Percentiles rank a stretch among this genome's conserved stretches.
These are phyloP conservation scores for Torymus tubicola DNA, from an alignment of 2,888 invertebrate genomes.

Conservation along the genomic window DNA sequence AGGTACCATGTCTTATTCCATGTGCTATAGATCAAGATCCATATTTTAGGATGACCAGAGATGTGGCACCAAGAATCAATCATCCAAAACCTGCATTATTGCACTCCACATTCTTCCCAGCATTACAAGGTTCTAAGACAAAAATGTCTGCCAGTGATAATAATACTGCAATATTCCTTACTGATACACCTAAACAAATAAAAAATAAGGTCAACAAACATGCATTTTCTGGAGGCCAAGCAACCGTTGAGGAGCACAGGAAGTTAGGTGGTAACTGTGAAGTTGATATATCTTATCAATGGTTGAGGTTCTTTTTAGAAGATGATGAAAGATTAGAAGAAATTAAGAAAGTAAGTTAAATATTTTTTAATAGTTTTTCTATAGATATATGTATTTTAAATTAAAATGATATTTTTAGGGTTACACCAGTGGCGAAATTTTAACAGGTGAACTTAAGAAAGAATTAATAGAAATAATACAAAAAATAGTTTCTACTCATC, in stretches of 20 bases:
- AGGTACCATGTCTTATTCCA: slow-evolving; percentile 91
- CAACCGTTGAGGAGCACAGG: slow-evolving; percentile 95
- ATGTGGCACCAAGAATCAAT: slow-evolving; percentile 91
- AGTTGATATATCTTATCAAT: slow-evolving; percentile 96
- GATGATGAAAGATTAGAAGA: slow-evolving; percentile 91
- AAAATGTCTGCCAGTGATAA: slow-evolving; percentile 99
- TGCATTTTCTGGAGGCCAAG: slow-evolving; percentile 97
- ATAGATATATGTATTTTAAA: not conserved
- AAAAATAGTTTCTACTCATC: slow-evolving; percentile 89
- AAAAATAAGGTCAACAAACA: slow-evolving; percentile 98
- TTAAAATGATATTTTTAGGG: slow-evolving; percentile 76
- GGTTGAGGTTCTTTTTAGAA: slow-evolving; percentile 95
- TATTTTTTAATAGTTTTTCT: not conserved
- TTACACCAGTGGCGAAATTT: slow-evolving; percentile 90
- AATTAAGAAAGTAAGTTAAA: slow-evolving; percentile 79
- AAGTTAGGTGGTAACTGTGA: slow-evolving; percentile 95
- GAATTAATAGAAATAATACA: slow-evolving; percentile 89
- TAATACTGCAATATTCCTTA: slow-evolving; percentile 96
- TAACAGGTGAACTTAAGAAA: slow-evolving; percentile 97
- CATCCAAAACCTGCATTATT: slow-evolving; percentile 91
- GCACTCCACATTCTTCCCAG: slow-evolving; percentile 93
- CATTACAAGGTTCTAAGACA: slow-evolving; percentile 96
- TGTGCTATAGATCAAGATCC: slow-evolving; percentile 99
- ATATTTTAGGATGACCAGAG: slow-evolving; percentile 98
- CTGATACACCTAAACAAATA: slow-evolving; percentile 95